Percentiles rank a stretch among this genome's conserved stretches.
These are phyloP conservation scores for Crambe crambe DNA, from an alignment of 37 sponge, comb jelly and placozoan genomes.

Conservation along the genomic window DNA sequence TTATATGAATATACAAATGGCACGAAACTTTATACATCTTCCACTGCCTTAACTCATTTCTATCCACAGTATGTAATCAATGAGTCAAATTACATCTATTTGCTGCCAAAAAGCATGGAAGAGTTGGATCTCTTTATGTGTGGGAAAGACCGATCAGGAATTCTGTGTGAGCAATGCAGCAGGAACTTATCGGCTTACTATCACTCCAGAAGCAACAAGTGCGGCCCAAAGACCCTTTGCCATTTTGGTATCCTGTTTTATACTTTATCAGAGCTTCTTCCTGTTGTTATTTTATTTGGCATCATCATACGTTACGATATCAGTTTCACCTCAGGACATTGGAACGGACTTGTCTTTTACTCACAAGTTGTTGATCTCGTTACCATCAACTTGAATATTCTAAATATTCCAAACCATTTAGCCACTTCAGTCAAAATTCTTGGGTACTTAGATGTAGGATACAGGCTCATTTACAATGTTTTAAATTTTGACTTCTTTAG, in stretches of 20 bases:
- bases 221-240: background rate
- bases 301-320: conserved; percentile 19
- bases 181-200: conserved; percentile 12
- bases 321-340: conserved; percentile 45
- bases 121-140: conserved; percentile 11
- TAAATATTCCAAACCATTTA: background rate
- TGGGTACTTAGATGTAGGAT: background rate
- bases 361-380: conserved; percentile 19
- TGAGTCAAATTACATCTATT: background rate
- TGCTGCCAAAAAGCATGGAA: background rate
- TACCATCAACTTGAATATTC: background rate
- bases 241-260: conserved; percentile 25
- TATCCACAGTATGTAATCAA: background rate
- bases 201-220: conserved; percentile 22
- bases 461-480: conserved; percentile 27
- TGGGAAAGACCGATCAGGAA: conserved; percentile 1
- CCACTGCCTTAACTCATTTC: background rate
- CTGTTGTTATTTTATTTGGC: conserved; percentile 25
- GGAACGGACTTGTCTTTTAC: conserved; percentile 45
- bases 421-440: background rate
- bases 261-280: conserved; percentile 40
- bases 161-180: conserved; percentile 34
- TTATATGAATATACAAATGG: background rate
- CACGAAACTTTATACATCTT: background rate
- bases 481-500: conserved; percentile 45